Evolutionary conservation across 2,113 vertebrate species (phyloP).

Genomic region (Acanthochromis polyacanthus): DNA sequence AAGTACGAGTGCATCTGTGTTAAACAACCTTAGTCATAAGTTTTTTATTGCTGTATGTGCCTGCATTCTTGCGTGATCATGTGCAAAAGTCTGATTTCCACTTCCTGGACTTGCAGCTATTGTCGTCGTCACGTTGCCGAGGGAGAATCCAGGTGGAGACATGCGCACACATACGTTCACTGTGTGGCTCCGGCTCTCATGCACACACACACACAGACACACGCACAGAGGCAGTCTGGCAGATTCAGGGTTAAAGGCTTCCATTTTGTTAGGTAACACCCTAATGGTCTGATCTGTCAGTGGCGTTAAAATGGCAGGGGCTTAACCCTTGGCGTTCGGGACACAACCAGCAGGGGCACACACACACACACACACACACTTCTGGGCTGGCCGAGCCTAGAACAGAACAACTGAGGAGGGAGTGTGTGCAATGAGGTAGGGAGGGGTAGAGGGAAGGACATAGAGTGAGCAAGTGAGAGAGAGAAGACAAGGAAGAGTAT

Average conservation of each 20-base stretch:
- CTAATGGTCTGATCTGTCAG: slow-evolving; percentile 92
- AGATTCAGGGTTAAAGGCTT: slow-evolving; percentile 91
- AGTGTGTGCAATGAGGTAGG: slow-evolving; percentile 29
- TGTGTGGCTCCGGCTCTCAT: slow-evolving; percentile 35
- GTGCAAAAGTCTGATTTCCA: slow-evolving; percentile 57
- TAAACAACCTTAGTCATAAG: background rate
- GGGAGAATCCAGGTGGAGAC: slow-evolving; percentile 83
- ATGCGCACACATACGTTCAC: slow-evolving; percentile 51
- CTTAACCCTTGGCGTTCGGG: slow-evolving; percentile 89
- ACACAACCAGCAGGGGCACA: slow-evolving; percentile 77
- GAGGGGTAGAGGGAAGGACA: slow-evolving; percentile 45
- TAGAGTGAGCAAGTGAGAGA: slow-evolving; percentile 41
- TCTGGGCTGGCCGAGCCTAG: slow-evolving; percentile 62
- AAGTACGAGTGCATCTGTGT: background rate
- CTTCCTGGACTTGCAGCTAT: slow-evolving; percentile 71
- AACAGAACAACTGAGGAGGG: slow-evolving; percentile 64
- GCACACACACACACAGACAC: slow-evolving; percentile 10
- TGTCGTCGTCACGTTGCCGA: slow-evolving; percentile 76
- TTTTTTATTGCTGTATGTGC: slow-evolving; percentile 23
- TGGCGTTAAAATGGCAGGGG: slow-evolving; percentile 94
- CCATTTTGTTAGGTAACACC: slow-evolving; percentile 96
- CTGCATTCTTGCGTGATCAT: slow-evolving; percentile 67
- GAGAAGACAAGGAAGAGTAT: slow-evolving; percentile 78
- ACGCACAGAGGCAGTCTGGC: slow-evolving; percentile 65
- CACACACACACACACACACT: slow-evolving; percentile 33